A percentile compares a stretch with the other conserved stretches of the same genome.
phyloP scores from a whole-genome alignment of 2,888 invertebrate genomes.

The Ochlodes sylvanus region DNA sequence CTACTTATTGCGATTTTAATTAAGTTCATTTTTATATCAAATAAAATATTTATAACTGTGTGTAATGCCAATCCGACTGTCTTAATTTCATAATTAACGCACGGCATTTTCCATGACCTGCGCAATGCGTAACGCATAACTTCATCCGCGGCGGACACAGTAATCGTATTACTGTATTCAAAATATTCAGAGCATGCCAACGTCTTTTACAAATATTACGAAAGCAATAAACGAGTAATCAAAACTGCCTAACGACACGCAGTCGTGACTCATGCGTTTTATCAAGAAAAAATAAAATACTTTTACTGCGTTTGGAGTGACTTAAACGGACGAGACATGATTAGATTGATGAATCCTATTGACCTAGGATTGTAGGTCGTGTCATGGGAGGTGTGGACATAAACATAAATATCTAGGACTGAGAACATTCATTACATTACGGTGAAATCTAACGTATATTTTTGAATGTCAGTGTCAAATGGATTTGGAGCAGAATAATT shows the following conservation, averaged over 20 bases:
- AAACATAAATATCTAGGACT: neutral
- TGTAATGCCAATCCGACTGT: neutral
- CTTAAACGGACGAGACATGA: neutral
- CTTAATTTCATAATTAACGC: neutral
- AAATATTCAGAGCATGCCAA: constrained; percentile 30
- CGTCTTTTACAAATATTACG: constrained; percentile 27
- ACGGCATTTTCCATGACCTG: constrained; percentile 19
- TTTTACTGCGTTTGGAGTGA: neutral
- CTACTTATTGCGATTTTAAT: no score
- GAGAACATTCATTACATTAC: neutral
- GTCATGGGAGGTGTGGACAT: neutral
- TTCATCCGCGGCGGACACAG: constrained; percentile 6
- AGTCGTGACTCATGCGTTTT: no score
- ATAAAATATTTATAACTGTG: no score
- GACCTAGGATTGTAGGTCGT: neutral
- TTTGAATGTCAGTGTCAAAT: neutral
- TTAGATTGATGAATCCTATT: neutral
- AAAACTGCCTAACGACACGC: neutral
- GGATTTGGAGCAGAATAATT: no score
- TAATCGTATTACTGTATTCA: constrained; percentile 22
- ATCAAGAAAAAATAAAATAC: no score
- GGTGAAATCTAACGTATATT: neutral
- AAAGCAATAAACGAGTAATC: constrained; percentile 13
- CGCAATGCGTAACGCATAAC: constrained; percentile 25
- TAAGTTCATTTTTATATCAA: no score